Base-by-base conservation (phyloP, 2,888 invertebrate species). In the Scaptomyza polygonia region DNA sequence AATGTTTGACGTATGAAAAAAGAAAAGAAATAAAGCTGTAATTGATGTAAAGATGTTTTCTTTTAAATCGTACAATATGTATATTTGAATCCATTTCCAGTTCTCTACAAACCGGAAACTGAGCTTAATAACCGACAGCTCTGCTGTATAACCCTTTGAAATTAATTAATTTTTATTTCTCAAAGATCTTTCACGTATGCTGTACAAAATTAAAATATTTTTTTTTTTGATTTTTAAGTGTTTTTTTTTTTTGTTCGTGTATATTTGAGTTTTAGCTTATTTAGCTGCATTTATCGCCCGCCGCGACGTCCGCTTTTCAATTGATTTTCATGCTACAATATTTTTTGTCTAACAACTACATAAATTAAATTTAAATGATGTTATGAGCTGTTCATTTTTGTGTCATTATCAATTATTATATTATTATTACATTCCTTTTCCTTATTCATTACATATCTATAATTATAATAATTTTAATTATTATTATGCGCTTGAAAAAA, bases 301-400 rank as follows among this genome's bases (percentile, higher is more conserved):
- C 66, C 63, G 72, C 74, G 77, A 67, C 63, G 72, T 48, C 27
- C 74, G 67, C 77, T 72, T 80, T 71, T 86, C 78, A 83, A 83
- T 83, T 83, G 87, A 84, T 84, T 84, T 84, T 85, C 88, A 79
- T 85, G 86, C 83, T 84, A 84, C 83, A 87, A 82, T 84, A 84
- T 81, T 86, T 86, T 81, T 86, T 82, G 79, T 85, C 83, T 84
- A 84, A 75, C 79, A 84, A 87, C 83, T 84, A 84, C 87, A 79
- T 82, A 87, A 87, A 87, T 87, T 85, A 84, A 85, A 87, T 84
- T 79, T 85, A 84, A 83, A 87, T 85, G 85, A 87, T 85, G 85
- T 82, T 87, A 85, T 87, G 82, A 78, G 77, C 57, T 76, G 66
- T 30, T 42, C 18, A 9, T 29, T 29, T 29, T 39, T 27, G 14